Evolutionary conservation across 2,113 vertebrate species (phyloP), one percentile per base, ranked within the genome.

Genomic region (Theristicus caerulescens): DNA sequence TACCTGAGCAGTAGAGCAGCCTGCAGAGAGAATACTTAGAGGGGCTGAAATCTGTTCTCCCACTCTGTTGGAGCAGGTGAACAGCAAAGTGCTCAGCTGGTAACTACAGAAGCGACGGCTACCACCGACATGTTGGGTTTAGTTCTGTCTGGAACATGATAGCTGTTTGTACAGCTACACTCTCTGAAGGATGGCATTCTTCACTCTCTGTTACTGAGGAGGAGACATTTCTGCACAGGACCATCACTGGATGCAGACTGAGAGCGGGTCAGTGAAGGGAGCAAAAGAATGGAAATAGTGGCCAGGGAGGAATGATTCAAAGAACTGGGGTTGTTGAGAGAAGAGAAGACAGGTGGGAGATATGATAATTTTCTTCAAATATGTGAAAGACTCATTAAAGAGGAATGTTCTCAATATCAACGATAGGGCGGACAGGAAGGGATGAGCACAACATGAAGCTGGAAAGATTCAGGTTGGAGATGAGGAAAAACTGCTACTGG

Each of bases 101-200:
- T 29, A 16, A 4, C 61, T 13, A 36, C 40, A 8, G 70, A 36
- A 62, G 65, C 1, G 36, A 21, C 6, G 40, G 73, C 61, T 52
- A 11, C 55, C 58, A 5, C 21, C 15, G 5, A 71, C 27, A 1
- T 1, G 24, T 17, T 27, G 86, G 36, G 38, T 69, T 64, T 26
- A 7, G 46, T 10, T 81, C 6, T 31, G 25, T 9, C 62, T 31
- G 82, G 55, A 31, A 8, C 49, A 0, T 4, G 0, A 1, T 4
- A 24, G 66, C 70, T 38, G 42, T 15, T 34, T 0, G 15, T 10
- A 27, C 65, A 79, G 91, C 52, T 14, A 3, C 42, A 0, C 16
- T 38, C 44, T 9, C 54, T 3, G 31, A 0, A 38, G 49, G 74
- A 29, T 4, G 24, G 8, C 5, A 0, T 36, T 83, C 81, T 69